Base-by-base conservation (phyloP, 1,140 invertebrate genomes). In the Aleiodes sp. region DNA sequence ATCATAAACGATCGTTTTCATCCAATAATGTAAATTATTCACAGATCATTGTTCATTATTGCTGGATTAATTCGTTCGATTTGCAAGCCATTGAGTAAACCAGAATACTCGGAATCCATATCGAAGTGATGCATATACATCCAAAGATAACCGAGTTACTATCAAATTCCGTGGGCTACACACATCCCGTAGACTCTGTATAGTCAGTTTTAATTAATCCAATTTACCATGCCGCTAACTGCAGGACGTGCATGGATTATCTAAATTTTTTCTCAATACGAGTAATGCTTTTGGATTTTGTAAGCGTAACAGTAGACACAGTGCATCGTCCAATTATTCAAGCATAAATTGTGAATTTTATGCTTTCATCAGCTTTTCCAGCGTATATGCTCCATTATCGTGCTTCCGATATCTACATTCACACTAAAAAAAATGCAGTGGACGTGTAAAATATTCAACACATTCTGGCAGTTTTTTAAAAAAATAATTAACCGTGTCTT, bases 151-250 rank as follows among this genome's bases (percentile, higher is more conserved):
- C 28, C 64, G 68, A 70, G 28, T 70, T 69, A 62, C 52, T 46
- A 60, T 60, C 57, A 37, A 60, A 65, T 43, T 56, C 16, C 63
- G 39, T 43, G 39, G 39, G 2, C 1, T 16, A 16, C 19, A 16
- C n/a, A 43, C 39, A 43, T 12, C 39, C 39, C 1, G 19, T n/a
- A 39, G 14, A 2, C 35, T n/a, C 1, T 46, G 70, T 52, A 59
- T 67, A 74, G 74, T 73, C 68, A 68, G 67, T 77, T 77, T 77
- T 78, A 78, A 78, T 78, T 77, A 77, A 78, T 77, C 66, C 74
- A 72, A 77, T 77, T 77, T 76, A 73, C 73, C 70, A 71, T 65
- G 62, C 59, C 70, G 60, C 68, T 70, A 76, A 76, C 75, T 69
- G 56, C 68, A 37, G 39, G 70, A 72, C 66, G 63, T 71, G 73